Conservation (phyloP, 2,888 invertebrate genomes). For the Erebia aethiops region DNA sequence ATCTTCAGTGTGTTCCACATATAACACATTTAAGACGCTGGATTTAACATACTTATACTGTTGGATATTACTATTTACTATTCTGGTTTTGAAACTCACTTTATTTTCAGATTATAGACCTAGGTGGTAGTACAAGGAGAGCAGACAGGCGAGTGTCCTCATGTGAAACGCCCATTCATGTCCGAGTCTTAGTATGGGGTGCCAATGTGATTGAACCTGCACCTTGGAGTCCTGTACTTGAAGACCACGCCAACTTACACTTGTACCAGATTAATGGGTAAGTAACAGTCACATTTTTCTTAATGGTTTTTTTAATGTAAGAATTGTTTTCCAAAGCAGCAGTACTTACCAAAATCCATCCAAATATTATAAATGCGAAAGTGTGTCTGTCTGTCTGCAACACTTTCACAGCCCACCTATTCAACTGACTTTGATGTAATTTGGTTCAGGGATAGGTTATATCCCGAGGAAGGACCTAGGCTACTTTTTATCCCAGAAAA, state of each 20-base stretch:
- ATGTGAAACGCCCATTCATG: conserved; percentile 54
- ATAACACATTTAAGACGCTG: no score
- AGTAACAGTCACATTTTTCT: background rate
- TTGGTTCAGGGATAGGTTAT: no score
- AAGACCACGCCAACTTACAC: conserved; percentile 94
- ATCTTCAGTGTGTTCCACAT: no score
- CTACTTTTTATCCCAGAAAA: no score
- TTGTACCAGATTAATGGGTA: conserved; percentile 89
- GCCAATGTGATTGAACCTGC: conserved; percentile 93
- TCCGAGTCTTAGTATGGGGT: conserved; percentile 91
- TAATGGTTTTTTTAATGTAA: background rate
- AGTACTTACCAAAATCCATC: no score
- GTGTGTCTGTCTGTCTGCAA: no score
- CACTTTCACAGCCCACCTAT: no score
- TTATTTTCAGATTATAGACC: conserved; percentile 69
- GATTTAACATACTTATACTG: no score
- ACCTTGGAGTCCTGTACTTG: conserved; percentile 95
- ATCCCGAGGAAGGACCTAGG: no score
- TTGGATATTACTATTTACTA: no score
- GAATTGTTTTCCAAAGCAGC: background rate
- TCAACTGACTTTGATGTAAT: no score
- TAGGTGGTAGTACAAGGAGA: conserved; percentile 72
- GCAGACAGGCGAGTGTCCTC: conserved; percentile 74
- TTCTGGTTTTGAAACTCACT: background rate
- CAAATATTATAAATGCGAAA: no score